These are phyloP conservation scores for Heliconius melpomene DNA, from an alignment of 1,140 invertebrate genomes.

Conservation along the genomic window DNA sequence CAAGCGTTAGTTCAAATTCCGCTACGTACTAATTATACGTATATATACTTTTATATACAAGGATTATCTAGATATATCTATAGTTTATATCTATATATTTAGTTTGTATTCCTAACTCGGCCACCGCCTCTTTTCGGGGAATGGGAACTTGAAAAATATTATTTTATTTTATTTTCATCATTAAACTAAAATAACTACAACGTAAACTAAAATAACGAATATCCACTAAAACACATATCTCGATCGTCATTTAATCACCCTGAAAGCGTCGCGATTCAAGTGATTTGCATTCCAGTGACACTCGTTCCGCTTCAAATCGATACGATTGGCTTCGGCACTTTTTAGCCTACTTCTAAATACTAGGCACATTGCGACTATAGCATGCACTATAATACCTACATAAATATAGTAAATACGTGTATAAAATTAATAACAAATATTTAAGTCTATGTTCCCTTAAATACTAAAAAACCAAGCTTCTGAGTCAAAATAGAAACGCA, in stretches of 20 bases:
- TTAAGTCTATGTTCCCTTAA: too few species aligned
- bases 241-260: neutral
- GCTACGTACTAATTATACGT: too few species aligned
- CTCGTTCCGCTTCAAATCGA: neutral
- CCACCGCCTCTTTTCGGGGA: neutral
- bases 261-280: neutral
- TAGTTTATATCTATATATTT: too few species aligned
- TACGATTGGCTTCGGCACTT: neutral
- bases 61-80: too few species aligned
- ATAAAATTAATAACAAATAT: too few species aligned
- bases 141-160: neutral
- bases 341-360: neutral
- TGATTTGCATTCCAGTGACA: conserved; percentile 3
- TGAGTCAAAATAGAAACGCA: too few species aligned
- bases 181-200: too few species aligned
- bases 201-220: neutral
- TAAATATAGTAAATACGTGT: too few species aligned
- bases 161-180: neutral
- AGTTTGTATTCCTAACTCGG: neutral
- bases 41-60: too few species aligned
- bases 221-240: neutral
- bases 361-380: neutral
- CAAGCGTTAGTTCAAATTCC: too few species aligned
- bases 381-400: neutral
- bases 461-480: too few species aligned